Conservation (phyloP, 2,888 invertebrate genomes). For the Limenitis camilla region DNA sequence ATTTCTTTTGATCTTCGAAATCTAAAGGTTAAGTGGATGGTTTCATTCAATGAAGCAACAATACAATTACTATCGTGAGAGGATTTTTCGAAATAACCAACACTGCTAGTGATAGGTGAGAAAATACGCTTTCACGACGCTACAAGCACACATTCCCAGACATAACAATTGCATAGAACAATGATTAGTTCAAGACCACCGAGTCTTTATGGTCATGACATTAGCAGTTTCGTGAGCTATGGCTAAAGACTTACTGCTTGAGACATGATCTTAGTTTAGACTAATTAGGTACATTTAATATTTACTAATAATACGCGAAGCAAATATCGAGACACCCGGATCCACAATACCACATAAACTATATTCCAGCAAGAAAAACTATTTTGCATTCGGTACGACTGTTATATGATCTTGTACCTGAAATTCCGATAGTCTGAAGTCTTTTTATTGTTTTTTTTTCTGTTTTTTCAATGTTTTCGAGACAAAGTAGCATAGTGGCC, state of each 20-base stretch:
- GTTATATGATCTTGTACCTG: too few species aligned
- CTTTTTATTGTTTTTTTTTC: too few species aligned
- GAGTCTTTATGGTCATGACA: slow-evolving; percentile 30
- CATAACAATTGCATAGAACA: slow-evolving; percentile 49
- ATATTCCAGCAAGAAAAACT: too few species aligned
- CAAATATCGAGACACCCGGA: background rate
- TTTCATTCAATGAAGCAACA: slow-evolving; percentile 21
- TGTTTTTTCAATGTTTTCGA: too few species aligned
- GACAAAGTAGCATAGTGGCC: too few species aligned
- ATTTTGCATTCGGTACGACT: too few species aligned
- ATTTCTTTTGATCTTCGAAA: slow-evolving; percentile 19
- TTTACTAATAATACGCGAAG: background rate
- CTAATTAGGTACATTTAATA: background rate
- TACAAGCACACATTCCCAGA: slow-evolving; percentile 46
- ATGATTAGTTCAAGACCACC: slow-evolving; percentile 50
- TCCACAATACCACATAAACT: too few species aligned
- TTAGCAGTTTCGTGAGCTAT: slow-evolving; percentile 24
- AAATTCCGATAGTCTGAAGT: too few species aligned
- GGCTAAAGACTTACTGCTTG: slow-evolving; percentile 9
- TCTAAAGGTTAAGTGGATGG: slow-evolving; percentile 21
- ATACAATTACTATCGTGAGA: slow-evolving; percentile 33
- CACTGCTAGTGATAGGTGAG: slow-evolving; percentile 38
- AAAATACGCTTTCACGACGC: slow-evolving; percentile 62
- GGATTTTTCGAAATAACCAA: slow-evolving; percentile 22
- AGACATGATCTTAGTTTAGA: slow-evolving; percentile 7